Percentiles rank a stretch among this genome's conserved stretches.
Conservation (phyloP, 2,888 invertebrate species). For the Gandaritis pyraliata region DNA sequence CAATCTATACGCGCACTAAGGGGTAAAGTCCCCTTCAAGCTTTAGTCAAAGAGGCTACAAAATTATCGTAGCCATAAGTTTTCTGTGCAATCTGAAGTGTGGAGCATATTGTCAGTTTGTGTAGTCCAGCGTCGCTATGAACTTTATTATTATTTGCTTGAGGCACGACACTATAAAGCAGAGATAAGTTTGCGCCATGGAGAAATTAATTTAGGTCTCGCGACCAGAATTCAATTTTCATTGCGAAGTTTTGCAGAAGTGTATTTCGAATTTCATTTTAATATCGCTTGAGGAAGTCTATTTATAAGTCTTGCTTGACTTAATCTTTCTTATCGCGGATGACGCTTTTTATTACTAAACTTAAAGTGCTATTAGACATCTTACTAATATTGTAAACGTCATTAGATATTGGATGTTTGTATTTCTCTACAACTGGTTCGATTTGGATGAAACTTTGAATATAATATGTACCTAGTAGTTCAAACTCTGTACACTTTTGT, state of each 20-base stretch:
- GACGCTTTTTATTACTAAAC: no score
- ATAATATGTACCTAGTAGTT: no score
- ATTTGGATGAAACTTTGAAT: no score
- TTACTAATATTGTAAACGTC: no score
- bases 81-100: slow-evolving; percentile 17
- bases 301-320: background rate
- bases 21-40: background rate
- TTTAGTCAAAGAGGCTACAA: slow-evolving; percentile 11
- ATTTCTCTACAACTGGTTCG: no score
- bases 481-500: no score
- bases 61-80: slow-evolving; percentile 11
- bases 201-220: slow-evolving; percentile 31
- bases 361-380: no score
- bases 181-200: slow-evolving; percentile 60
- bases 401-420: no score
- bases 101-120: slow-evolving; percentile 53
- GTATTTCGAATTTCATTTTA: slow-evolving; percentile 11
- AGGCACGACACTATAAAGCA: slow-evolving; percentile 63
- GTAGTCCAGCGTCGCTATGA: slow-evolving; percentile 45
- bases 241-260: slow-evolving; percentile 20
- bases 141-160: slow-evolving; percentile 70
- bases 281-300: background rate
- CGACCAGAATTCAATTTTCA: slow-evolving; percentile 27
- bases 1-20: background rate
- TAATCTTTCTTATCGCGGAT: background rate